phyloP scores from a whole-genome alignment of 2,113 vertebrate species.

The Istiophorus platypterus region DNA sequence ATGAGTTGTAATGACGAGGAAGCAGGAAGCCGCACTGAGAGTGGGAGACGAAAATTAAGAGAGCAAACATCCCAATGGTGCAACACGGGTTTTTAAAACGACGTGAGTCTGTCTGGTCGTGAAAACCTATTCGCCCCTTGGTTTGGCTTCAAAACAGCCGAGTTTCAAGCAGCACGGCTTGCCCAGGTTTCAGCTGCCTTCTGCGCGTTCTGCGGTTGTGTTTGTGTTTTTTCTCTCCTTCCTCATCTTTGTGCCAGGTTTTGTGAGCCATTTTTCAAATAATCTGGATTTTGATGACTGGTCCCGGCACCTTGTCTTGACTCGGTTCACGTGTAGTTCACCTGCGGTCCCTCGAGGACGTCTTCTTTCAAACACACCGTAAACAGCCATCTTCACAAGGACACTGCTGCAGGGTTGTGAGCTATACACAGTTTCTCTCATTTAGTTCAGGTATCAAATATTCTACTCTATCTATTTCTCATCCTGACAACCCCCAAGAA shows the following conservation, averaged over 20 bases:
- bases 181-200: neutral
- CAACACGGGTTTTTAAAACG: neutral
- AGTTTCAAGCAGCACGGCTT: neutral
- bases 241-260: neutral
- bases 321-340: too few relatives aligned
- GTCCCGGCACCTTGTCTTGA: neutral
- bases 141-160: neutral
- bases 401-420: too few relatives aligned
- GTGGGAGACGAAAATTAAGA: conserved; percentile 18
- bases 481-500: too few relatives aligned
- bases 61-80: neutral
- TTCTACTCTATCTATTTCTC: too few relatives aligned
- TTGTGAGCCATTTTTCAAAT: neutral
- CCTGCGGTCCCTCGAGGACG: neutral
- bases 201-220: neutral
- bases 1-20: conserved; percentile 36
- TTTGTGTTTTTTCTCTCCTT: neutral
- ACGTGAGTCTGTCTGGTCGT: neutral
- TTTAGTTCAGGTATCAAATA: too few relatives aligned
- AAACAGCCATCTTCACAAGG: too few relatives aligned
- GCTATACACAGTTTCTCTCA: too few relatives aligned
- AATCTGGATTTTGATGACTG: neutral
- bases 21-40: neutral
- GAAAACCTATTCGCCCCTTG: neutral
- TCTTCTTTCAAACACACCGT: too few relatives aligned